Percentiles rank a stretch among this genome's conserved stretches.
Evolutionary conservation across 1,140 invertebrate species (phyloP).

Genomic region (Pygmarrhopalites habei): DNA sequence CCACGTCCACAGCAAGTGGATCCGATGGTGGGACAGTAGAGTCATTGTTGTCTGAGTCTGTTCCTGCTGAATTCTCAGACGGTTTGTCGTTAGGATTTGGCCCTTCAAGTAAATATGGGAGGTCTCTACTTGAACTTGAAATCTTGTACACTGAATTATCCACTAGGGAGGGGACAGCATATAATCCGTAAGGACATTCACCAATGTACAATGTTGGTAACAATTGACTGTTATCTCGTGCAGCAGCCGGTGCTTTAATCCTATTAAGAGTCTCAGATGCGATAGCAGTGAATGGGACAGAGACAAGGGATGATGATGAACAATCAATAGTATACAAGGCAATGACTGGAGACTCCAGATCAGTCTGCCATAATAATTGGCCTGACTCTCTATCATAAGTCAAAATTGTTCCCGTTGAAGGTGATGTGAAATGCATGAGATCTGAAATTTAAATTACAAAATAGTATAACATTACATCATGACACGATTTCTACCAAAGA

Average conservation of each 20-base stretch:
- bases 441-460: conserved; percentile 49
- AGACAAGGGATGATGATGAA: conserved; percentile 59
- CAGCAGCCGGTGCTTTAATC: conserved; percentile 58
- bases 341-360: conserved; percentile 81
- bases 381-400: conserved; percentile 67
- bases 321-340: conserved; percentile 76
- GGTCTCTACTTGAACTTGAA: conserved; percentile 5
- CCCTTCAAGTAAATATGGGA: conserved; percentile 31
- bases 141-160: conserved; percentile 57
- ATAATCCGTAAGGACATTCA: conserved; percentile 76
- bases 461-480: conserved; percentile 11
- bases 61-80: neutral
- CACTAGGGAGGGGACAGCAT: conserved; percentile 83
- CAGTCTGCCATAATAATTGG: conserved; percentile 64
- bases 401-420: conserved; percentile 74
- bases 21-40: no score
- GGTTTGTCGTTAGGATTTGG: conserved; percentile 8
- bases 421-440: conserved; percentile 78
- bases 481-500: conserved; percentile 18
- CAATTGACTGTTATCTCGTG: conserved; percentile 40
- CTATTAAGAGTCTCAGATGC: conserved; percentile 74
- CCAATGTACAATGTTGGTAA: conserved; percentile 91
- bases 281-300: conserved; percentile 82
- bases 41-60: no score
- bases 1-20: no score